Base-by-base conservation (phyloP, 2,113 vertebrate genomes). In the Bothrops jararaca region DNA sequence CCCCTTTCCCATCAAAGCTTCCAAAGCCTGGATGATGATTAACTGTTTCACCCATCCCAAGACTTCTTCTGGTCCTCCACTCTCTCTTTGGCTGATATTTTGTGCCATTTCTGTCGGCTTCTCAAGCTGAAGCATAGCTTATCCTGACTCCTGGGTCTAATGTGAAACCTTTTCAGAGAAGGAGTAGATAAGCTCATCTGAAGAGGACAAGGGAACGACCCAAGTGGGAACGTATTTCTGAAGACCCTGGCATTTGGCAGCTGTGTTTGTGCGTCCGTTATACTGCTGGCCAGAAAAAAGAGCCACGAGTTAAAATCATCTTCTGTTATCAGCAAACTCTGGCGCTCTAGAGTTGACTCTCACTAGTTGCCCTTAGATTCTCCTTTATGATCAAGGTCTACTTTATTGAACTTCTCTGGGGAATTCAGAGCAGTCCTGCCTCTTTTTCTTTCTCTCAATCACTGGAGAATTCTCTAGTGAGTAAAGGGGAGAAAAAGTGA, bases 401-500 rank as follows among this genome's bases (percentile, higher is more conserved):
- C 86, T 92, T 94, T 80, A 69, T 60, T 57, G 91, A 48, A 54
- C 88, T 94, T 56, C 90, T 88, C 87, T 0, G 5, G 22, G 60
- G 88, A 95, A 50, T 53, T 50, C 7, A 64, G 57, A 26, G 88
- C 56, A 53, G n/a, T 3, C 57, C 89, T 91, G 45, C 90, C 50
- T 54, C n/a, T 95, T 87, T 92, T 91, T 48, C 50, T 85, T 90
- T 5, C 74, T 91, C 89, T 85, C 89, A 94, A 94, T 89, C 88
- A 95, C 90, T 69, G 57, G 93, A 92, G 29, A 93, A 60, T 42
- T 92, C 58, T 74, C 90, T 24, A 87, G 89, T 85, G 80, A 88
- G 89, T 90, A 88, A 95, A 95, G 34, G 87, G 91, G 53, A 20
- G 20, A 88, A 95, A 91, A 95, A 88, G 85, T 6, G 53, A 42